These are phyloP conservation scores for Drosophila lacteicornis DNA, from an alignment of 1,140 invertebrate species.

Conservation along the genomic window DNA sequence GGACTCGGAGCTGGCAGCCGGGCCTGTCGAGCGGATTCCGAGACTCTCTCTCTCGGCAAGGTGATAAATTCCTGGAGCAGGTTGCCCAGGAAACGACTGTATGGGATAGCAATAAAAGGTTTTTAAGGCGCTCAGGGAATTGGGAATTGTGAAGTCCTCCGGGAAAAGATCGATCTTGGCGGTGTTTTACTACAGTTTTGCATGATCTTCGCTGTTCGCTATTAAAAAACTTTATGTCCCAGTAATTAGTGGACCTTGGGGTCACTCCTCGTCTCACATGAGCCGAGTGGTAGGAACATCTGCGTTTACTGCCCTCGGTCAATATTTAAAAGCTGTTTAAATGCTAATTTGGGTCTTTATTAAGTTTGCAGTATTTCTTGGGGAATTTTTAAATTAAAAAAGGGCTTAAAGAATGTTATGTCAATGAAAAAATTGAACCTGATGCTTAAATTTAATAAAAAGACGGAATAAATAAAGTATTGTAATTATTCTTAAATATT, in stretches of 20 bases:
- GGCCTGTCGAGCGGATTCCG: constrained; percentile 17
- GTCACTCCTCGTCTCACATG: no score
- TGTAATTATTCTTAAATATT: no score
- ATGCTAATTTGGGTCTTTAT: constrained; percentile 6
- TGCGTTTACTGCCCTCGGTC: constrained; percentile 1
- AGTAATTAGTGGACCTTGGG: not conserved
- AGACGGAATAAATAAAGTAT: no score
- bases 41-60: constrained; percentile 17
- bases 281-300: not conserved
- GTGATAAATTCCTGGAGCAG: constrained; percentile 43
- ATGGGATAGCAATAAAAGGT: constrained; percentile 9
- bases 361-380: not conserved
- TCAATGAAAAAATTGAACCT: no score
- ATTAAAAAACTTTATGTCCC: constrained; percentile 1
- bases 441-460: no score
- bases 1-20: not conserved
- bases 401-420: no score
- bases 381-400: not conserved
- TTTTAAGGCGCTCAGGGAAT: not conserved
- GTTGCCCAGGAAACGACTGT: constrained; percentile 12
- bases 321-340: constrained; percentile 1
- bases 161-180: constrained; percentile 3
- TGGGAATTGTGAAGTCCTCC: constrained; percentile 1
- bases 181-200: constrained; percentile 3
- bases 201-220: constrained; percentile 13